Evolutionary conservation across 2,113 vertebrate genomes (phyloP), one percentile per base, ranked within the genome.

Genomic region (Dicerorhinus sumatrensis): DNA sequence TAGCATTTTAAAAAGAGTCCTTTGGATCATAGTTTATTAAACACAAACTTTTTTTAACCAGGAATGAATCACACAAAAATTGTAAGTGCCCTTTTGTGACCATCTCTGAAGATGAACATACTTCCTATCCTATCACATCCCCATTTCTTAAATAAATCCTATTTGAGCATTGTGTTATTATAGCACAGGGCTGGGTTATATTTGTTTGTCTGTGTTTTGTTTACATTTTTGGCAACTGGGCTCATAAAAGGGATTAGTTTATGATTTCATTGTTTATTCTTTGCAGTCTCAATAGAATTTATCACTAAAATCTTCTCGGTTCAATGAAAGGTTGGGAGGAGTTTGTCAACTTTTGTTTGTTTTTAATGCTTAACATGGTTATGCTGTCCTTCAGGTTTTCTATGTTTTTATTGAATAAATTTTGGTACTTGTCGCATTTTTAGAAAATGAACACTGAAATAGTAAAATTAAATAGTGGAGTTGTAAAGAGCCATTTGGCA

Each of bases 41-140:
- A 73, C 14, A 33, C 11, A 88, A 42, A 6, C 1, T 6, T 60
- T 63, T 42, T 60, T 62, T 25, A 94, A 65, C 16, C 18, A 87
- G 58, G 7, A 97, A 54, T 89, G 62, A 70, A 92, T 84, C 42
- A n/a, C 29, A 81, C 23, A n/a, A 25, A 56, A 58, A 27, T 17
- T 70, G 51, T n/a, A n/a, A 88, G 75, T 84, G 42, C 16, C 42
- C 7, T 54, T 69, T 72, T 82, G 86, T 67, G 67, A 48, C 23
- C 39, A 77, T 67, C 29, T 83, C 25, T 83, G 14, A 96, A 92
- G 36, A 70, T 63, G 39, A 93, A 96, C 39, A 91, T 36, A 72
- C n/a, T 62, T 94, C 70, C 9, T 29, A 42, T 54, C 60, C 36
- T 4, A 60, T 91, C 92, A 73, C 79, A 73, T 33, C 10, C 20